A percentile compares a stretch with the other conserved stretches of the same genome.
Evolutionary conservation across 1,140 invertebrate species (phyloP).

Genomic region (Drosophila simulans): DNA sequence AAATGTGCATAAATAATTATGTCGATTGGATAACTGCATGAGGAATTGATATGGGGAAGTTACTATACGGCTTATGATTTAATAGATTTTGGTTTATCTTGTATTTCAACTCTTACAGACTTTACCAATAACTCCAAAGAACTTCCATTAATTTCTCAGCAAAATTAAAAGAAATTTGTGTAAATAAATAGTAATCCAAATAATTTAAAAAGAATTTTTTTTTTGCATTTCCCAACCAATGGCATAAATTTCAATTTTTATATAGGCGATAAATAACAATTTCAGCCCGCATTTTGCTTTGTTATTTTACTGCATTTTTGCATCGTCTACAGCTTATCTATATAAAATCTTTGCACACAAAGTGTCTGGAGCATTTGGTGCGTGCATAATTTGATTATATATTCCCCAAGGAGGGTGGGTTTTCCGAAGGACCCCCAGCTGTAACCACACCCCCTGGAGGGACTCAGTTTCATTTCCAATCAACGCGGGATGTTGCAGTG

Average conservation of each 20-base stretch:
- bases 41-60: not conserved
- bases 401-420: not conserved
- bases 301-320: constrained; percentile 21
- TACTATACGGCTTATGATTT: not conserved
- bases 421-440: not conserved
- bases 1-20: constrained; percentile 38
- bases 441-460: constrained; percentile 13
- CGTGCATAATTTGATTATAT: constrained; percentile 56
- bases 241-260: not conserved
- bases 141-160: no score
- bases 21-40: constrained; percentile 13
- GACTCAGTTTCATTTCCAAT: constrained; percentile 46
- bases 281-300: not conserved
- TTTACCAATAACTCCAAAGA: no score
- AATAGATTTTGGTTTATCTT: not conserved
- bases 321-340: constrained; percentile 14
- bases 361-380: constrained; percentile 42
- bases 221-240: not conserved
- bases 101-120: no score
- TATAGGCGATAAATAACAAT: constrained; percentile 11
- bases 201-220: not conserved
- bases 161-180: no score
- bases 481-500: constrained; percentile 37
- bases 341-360: constrained; percentile 38
- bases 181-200: no score